A percentile compares a stretch with the other conserved stretches of the same genome.
Conservation (phyloP, 1,140 invertebrate species). For the Conus ventricosus region DNA sequence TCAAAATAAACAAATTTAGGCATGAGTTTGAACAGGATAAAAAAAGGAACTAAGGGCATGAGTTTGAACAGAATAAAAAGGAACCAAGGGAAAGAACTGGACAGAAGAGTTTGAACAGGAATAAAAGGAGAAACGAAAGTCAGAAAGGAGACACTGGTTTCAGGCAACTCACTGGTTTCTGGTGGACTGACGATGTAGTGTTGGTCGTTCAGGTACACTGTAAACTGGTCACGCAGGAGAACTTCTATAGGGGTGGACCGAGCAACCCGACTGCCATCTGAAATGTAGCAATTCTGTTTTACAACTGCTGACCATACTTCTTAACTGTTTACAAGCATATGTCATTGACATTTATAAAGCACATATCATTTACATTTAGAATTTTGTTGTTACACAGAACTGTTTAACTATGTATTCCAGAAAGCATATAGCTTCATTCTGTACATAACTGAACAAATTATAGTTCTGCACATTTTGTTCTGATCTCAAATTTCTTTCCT, state of each 20-base stretch:
- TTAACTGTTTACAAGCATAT: constrained; percentile 1
- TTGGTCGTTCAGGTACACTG: constrained; percentile 59
- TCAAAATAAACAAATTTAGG: too few relatives aligned
- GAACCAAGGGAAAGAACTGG: not conserved
- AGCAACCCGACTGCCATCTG: constrained; percentile 65
- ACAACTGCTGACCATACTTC: too few relatives aligned
- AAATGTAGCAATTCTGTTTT: constrained; percentile 31
- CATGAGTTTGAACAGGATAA: not conserved
- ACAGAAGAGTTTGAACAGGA: too few relatives aligned
- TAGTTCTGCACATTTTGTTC: too few relatives aligned
- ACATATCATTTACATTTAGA: too few relatives aligned
- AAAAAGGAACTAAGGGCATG: not conserved
- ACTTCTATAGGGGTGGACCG: constrained; percentile 65
- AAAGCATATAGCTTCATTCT: too few relatives aligned
- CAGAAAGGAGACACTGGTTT: too few relatives aligned
- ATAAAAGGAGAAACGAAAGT: too few relatives aligned
- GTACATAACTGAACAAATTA: too few relatives aligned
- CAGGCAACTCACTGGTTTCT: constrained; percentile 49
- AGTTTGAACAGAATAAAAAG: constrained; percentile 16
- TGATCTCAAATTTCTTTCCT: too few relatives aligned
- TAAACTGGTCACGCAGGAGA: constrained; percentile 61
- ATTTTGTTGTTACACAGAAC: too few relatives aligned
- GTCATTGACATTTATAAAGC: not conserved
- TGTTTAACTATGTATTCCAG: too few relatives aligned
- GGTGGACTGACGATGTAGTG: constrained; percentile 58